Evolutionary conservation across 2,797 vertebrate genomes (phyloP).

Genomic region (Hafferia zeledoni): DNA sequence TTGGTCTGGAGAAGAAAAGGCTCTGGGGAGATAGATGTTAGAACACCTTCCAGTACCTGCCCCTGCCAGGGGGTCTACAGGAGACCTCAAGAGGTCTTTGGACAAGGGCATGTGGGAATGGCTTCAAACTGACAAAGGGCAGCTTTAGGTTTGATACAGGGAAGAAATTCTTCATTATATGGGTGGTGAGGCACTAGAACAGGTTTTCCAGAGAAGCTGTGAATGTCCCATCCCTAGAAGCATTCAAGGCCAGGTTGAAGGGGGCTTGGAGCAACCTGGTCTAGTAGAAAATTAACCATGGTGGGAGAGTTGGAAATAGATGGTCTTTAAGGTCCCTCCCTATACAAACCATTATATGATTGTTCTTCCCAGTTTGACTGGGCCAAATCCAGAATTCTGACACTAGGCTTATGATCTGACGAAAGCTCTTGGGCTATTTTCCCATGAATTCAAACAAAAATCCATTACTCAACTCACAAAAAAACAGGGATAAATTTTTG

Average conservation of each 20-base stretch:
- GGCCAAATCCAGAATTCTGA: not conserved
- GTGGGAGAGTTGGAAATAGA: not conserved
- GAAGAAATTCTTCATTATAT: not conserved
- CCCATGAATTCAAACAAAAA: not conserved
- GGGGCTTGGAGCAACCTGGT: not conserved
- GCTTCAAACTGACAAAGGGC: not conserved
- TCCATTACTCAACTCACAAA: not conserved
- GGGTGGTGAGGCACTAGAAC: not conserved
- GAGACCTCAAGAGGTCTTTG: not conserved
- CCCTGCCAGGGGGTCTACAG: not conserved
- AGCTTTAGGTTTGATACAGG: not conserved
- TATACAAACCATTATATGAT: fast-evolving
- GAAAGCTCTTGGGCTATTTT: not conserved
- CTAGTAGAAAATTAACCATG: not conserved
- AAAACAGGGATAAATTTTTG: not conserved
- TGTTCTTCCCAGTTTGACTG: not conserved
- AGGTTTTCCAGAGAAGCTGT: not conserved
- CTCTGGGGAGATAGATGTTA: not conserved
- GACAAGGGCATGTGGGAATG: not conserved
- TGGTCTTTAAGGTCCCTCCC: not conserved
- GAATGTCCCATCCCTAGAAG: not conserved
- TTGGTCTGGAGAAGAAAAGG: not conserved
- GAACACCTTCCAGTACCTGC: not conserved
- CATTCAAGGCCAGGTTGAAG: not conserved
- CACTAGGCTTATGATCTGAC: not conserved